Conservation (phyloP, 2,888 invertebrate species). For the Harpalus rubripes region DNA sequence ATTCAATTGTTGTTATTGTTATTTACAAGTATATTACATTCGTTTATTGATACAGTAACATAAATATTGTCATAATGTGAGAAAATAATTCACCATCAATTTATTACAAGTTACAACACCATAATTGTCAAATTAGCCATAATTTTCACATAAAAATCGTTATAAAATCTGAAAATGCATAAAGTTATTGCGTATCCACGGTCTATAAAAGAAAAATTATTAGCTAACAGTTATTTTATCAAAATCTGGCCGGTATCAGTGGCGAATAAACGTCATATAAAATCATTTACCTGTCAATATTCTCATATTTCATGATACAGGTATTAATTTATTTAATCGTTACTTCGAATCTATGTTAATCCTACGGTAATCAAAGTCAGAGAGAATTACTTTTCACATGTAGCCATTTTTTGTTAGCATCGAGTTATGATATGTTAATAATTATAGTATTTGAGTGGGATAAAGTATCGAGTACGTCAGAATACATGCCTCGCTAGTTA, state of each 20-base stretch:
- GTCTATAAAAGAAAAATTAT: constrained; percentile 37
- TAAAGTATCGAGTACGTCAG: constrained; percentile 22
- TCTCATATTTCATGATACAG: constrained; percentile 35
- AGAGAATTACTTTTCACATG: constrained; percentile 47
- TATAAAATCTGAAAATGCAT: constrained; percentile 21
- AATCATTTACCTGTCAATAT: constrained; percentile 55
- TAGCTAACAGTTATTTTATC: constrained; percentile 7
- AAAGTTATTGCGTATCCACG: background rate
- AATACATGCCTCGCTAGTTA: constrained; percentile 9
- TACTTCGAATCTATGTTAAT: constrained; percentile 47
- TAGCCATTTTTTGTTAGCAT: constrained; percentile 21
- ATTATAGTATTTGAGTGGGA: constrained; percentile 39
- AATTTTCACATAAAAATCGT: constrained; percentile 13
- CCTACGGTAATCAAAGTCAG: constrained; percentile 50
- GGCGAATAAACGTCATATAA: constrained; percentile 14
- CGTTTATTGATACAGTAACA: background rate
- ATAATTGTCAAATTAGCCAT: constrained; percentile 9
- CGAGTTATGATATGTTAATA: constrained; percentile 49
- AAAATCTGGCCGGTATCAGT: background rate
- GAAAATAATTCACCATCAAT: background rate
- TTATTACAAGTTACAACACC: background rate
- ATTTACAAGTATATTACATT: background rate
- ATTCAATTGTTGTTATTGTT: too few relatives aligned
- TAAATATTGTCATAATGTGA: background rate
- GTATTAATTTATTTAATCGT: constrained; percentile 46